Base-by-base conservation (phyloP, 2,888 invertebrate species). In the Melitaea athalia region DNA sequence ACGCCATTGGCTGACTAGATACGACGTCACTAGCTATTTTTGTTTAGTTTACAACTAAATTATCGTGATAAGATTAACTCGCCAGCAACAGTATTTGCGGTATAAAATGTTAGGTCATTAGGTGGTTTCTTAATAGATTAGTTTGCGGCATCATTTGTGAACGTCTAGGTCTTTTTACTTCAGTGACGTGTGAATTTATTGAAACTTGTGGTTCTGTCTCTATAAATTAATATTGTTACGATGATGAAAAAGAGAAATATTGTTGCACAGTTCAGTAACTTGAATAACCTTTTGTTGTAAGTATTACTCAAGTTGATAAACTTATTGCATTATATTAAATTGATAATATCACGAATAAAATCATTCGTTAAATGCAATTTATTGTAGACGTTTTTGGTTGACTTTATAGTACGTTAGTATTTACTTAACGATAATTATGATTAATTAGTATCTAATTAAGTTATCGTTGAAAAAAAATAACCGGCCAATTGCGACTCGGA, bases 1-100 rank as follows among this genome's bases (percentile, higher is more conserved):
- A 76, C 77, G 73, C 78, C 70, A 90, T 92, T 91, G 91, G 91
- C 73, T 70, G 77, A 68, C 49, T 38, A 33, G 31, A 52, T 49
- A 77, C 89, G 89, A 89, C 88, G 88, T 89, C 87, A 87, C 76
- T 47, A 81, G 79, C 85, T 90, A 86, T 89, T 89, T 87, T 85
- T 76, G 80, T 80, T 85, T 82, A 83, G 83, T 81, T 78, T 80
- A 77, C 76, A 79, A 71, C 78, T 80, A 81, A 76, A 76, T 77
- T 85, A 86, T 85, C 84, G 74, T 78, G 85, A 88, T 86, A 85
- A 87, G 85, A 86, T 87, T 80, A 79, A 68, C 52, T 76, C 53
- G 73, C 72, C 65, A 72, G 68, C 69, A 71, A 66, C 70, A 72
- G 74, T 74, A 67, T 75, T 76, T 70, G 68, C 69, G 59, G 79